A percentile compares a stretch with the other conserved stretches of the same genome.
Conservation (phyloP, 2,113 vertebrate species). For the Trogon surrucura region DNA sequence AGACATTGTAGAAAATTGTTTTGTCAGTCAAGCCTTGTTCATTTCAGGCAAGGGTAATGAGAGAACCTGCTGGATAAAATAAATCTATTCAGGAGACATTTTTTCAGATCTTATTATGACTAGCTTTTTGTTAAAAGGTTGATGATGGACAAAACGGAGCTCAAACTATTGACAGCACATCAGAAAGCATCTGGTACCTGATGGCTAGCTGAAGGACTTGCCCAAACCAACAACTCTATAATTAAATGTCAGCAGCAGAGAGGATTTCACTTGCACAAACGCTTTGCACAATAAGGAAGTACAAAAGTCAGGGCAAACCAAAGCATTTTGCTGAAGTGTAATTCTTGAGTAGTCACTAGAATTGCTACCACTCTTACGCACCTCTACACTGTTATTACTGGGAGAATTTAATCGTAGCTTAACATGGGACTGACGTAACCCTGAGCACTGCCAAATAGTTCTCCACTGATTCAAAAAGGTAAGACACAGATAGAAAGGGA, state of each 20-base stretch:
- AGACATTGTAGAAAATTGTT: neutral
- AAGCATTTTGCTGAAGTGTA: neutral
- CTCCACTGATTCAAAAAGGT: neutral
- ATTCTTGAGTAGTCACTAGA: neutral
- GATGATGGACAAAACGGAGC: neutral
- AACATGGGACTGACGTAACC: neutral
- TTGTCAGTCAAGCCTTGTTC: neutral
- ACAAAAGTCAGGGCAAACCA: neutral
- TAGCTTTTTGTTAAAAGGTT: neutral
- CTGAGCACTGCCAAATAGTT: neutral
- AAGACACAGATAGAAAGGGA: neutral
- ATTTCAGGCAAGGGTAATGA: neutral
- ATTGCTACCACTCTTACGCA: neutral
- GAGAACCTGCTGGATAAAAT: neutral
- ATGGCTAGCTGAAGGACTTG: neutral
- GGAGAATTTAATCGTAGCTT: neutral
- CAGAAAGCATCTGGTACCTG: neutral
- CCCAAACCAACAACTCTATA: neutral
- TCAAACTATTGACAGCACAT: neutral
- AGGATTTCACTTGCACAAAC: neutral
- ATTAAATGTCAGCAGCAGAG: neutral
- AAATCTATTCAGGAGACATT: neutral
- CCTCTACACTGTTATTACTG: neutral
- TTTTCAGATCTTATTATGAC: neutral
- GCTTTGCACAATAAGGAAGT: neutral